Evolutionary conservation across 2,797 vertebrate species (phyloP), one percentile per base, ranked within the genome.

Genomic region (Somateria mollissima): DNA sequence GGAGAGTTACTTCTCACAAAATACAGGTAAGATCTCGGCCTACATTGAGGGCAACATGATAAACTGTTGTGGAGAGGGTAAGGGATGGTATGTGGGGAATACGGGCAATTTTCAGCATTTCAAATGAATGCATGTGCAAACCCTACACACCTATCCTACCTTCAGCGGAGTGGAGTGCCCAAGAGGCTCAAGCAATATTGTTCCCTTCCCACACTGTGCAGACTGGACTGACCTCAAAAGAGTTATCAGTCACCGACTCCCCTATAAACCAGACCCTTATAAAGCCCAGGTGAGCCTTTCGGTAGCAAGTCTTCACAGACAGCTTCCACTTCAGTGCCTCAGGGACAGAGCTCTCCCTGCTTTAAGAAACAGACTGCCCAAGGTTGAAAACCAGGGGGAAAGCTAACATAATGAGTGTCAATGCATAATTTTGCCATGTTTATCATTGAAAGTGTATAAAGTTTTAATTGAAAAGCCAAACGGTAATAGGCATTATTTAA

Each of bases 401-500:
- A 88, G 69, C 66, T 64, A 43, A 70, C 36, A n/a, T 4, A 4
- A 9, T 2, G 12, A 43, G 14, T 18, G 15, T 9, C 62, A 25
- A 1, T 4, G 28, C 8, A 17, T 36, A 39, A 27, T 56, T 61
- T 69, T 41, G 51, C 66, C 13, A 21, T 28, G 47, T 72, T 51
- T 49, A 28, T 72, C 3, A 0, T 71, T 30, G 74, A 73, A 88
- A 87, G 32, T 49, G 62, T 22, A 47, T 11, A 24, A 93, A 64
- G 72, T 66, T 92, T 92, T 71, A 89, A 66, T 6, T 85, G 66
- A 86, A 83, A 89, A 94, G 30, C 25, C 76, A 88, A 67, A 36
- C 45, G 53, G 39, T 87, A 94, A 78, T 6, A 93, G 28, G 49
- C 75, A 85, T 87, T 94, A 84, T 77, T 94, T 87, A 67, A 87